Conservation (phyloP, 2,888 invertebrate species). For the Linyphia triangularis region DNA sequence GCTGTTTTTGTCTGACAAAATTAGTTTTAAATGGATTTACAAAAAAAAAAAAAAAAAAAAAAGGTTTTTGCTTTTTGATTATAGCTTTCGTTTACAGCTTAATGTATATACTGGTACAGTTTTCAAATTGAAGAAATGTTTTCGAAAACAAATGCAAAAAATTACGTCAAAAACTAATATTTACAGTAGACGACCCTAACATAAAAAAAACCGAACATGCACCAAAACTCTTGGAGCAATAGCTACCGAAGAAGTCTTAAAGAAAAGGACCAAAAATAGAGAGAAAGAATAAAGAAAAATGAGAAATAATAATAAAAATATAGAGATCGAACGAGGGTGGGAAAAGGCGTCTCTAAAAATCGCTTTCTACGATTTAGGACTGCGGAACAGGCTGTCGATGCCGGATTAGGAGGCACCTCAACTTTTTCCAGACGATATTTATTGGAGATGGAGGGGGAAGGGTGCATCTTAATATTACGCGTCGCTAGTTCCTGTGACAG, state of each 20-base stretch:
- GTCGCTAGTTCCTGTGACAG: neutral
- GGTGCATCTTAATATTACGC: slow-evolving; percentile 46
- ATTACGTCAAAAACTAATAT: too few species aligned
- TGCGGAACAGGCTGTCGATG: slow-evolving; percentile 54
- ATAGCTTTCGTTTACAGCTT: too few species aligned
- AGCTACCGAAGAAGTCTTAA: neutral
- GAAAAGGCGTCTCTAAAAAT: slow-evolving; percentile 25
- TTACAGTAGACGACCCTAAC: too few species aligned
- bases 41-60: too few species aligned
- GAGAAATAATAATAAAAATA: slow-evolving; percentile 22
- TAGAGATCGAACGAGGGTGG: neutral
- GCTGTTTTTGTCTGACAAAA: too few species aligned
- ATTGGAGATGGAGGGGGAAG: neutral
- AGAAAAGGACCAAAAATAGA: neutral
- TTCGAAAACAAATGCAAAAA: too few species aligned
- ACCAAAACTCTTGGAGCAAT: too few species aligned
- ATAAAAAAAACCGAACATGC: too few species aligned
- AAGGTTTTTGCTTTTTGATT: too few species aligned
- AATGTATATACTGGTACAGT: too few species aligned
- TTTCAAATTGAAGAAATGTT: too few species aligned
- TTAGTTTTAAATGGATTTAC: too few species aligned
- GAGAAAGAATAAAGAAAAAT: slow-evolving; percentile 1
- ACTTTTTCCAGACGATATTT: slow-evolving; percentile 31
- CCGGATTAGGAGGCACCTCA: slow-evolving; percentile 41
- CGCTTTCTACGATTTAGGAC: slow-evolving; percentile 49